Evolutionary conservation across 2,888 invertebrate genomes (phyloP).

Genomic region (Poecilobothrus nobilitatus): DNA sequence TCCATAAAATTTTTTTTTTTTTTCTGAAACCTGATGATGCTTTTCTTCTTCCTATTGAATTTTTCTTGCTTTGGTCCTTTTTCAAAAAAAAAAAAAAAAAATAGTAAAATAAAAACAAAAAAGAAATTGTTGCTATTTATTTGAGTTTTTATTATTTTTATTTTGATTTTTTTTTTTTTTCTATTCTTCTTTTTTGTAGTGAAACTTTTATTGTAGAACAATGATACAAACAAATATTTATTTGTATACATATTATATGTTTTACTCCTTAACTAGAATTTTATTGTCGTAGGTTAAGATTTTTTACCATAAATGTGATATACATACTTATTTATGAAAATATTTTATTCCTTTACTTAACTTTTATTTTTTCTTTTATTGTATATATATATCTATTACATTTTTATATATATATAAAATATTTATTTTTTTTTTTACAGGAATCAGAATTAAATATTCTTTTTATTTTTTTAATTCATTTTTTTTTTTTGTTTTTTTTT

Average conservation of each 20-base stretch:
- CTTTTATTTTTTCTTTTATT: slow-evolving; percentile 12
- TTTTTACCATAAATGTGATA: slow-evolving; percentile 21
- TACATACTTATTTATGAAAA: slow-evolving; percentile 12
- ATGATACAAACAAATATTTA: neutral
- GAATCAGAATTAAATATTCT: neutral
- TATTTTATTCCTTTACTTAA: neutral
- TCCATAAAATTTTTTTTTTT: neutral
- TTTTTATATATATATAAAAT: slow-evolving; percentile 14
- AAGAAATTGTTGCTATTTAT: neutral
- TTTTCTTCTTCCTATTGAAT: slow-evolving; percentile 8
- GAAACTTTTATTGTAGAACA: neutral
- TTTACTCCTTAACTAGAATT: slow-evolving; percentile 24
- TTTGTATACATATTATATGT: neutral
- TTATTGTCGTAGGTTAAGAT: slow-evolving; percentile 30
- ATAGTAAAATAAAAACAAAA: too few relatives aligned
- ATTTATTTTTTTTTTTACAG: too few relatives aligned
- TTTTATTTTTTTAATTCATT: neutral
- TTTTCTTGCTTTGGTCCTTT: slow-evolving; percentile 17
- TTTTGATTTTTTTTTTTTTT: too few relatives aligned
- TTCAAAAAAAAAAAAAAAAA: neutral
- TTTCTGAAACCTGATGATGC: neutral
- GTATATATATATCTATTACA: slow-evolving; percentile 11
- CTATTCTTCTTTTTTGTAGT: neutral
- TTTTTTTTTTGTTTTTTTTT: slow-evolving; percentile 4
- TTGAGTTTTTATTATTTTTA: neutral